Percentiles rank a stretch among this genome's conserved stretches.
Conservation (phyloP, 2,888 invertebrate species). For the Lasioglossum morio region DNA sequence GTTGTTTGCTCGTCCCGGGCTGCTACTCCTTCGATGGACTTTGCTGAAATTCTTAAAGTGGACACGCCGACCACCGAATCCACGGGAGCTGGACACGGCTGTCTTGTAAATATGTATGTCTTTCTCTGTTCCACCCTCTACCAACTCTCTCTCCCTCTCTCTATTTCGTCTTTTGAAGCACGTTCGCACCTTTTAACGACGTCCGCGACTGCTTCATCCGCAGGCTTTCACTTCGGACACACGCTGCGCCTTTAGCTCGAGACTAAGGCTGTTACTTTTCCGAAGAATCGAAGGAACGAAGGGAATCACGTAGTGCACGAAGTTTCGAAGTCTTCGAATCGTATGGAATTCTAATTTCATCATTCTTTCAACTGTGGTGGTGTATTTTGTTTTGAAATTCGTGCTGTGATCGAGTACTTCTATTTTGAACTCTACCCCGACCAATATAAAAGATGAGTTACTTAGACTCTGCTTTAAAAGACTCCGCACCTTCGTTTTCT, state of each 20-base stretch:
- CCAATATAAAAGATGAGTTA: too few relatives aligned
- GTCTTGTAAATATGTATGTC: conserved; percentile 35
- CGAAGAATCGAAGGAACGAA: too few relatives aligned
- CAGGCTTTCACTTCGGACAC: background rate
- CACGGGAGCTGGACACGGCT: conserved; percentile 33
- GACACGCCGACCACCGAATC: conserved; percentile 7
- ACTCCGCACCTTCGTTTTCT: too few relatives aligned
- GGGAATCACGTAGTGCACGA: too few relatives aligned
- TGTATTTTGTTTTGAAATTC: too few relatives aligned
- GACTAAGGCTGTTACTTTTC: too few relatives aligned
- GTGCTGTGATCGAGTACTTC: too few relatives aligned
- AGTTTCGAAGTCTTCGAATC: too few relatives aligned
- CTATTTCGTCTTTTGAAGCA: background rate
- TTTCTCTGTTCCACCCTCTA: background rate
- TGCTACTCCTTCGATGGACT: conserved; percentile 37
- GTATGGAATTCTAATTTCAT: too few relatives aligned
- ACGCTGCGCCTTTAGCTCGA: background rate
- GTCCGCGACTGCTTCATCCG: background rate
- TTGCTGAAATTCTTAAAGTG: conserved; percentile 30
- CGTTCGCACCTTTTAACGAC: background rate
- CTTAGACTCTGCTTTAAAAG: too few relatives aligned
- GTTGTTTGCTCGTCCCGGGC: conserved; percentile 29
- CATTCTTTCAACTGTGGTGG: too few relatives aligned
- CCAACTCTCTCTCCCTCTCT: background rate
- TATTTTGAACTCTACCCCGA: too few relatives aligned